Percentiles rank a stretch among this genome's conserved stretches.
Conservation (phyloP, 2,797 vertebrate species). For the Hoplostethus atlanticus region DNA sequence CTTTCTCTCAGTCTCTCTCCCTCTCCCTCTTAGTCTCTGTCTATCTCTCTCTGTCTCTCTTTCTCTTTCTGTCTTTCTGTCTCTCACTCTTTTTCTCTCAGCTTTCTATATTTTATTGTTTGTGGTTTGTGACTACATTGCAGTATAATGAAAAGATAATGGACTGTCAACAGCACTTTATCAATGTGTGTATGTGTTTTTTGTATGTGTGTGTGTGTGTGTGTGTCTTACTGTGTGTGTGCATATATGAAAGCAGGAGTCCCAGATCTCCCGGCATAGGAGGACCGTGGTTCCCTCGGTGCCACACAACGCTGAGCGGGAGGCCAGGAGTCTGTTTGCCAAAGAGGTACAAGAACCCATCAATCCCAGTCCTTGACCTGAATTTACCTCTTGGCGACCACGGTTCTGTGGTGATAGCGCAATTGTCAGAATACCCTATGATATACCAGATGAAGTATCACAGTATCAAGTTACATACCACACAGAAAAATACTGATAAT, state of each 20-base stretch:
- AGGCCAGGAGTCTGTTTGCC: conserved; percentile 94
- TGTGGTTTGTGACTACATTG: neutral
- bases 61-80: neutral
- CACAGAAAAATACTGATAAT: too few species aligned
- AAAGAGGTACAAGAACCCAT: conserved; percentile 88
- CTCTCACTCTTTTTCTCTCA: neutral
- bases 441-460: too few species aligned
- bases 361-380: neutral
- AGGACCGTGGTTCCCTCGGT: conserved; percentile 91
- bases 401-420: too few species aligned
- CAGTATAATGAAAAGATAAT: conserved; percentile 7
- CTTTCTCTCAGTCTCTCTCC: conserved; percentile 12
- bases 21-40: neutral
- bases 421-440: too few species aligned
- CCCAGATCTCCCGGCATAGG: conserved; percentile 88
- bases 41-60: conserved; percentile 7
- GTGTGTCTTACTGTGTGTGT: conserved; percentile 18
- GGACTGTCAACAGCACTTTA: neutral
- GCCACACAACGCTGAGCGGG: conserved; percentile 92
- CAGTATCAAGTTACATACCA: too few species aligned
- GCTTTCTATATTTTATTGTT: neutral
- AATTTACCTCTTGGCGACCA: too few species aligned
- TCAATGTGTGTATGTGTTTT: neutral
- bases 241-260: conserved; percentile 82
- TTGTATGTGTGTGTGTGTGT: neutral